Base-by-base conservation (phyloP, 2,888 invertebrate genomes). In the Cephus pulcher region DNA sequence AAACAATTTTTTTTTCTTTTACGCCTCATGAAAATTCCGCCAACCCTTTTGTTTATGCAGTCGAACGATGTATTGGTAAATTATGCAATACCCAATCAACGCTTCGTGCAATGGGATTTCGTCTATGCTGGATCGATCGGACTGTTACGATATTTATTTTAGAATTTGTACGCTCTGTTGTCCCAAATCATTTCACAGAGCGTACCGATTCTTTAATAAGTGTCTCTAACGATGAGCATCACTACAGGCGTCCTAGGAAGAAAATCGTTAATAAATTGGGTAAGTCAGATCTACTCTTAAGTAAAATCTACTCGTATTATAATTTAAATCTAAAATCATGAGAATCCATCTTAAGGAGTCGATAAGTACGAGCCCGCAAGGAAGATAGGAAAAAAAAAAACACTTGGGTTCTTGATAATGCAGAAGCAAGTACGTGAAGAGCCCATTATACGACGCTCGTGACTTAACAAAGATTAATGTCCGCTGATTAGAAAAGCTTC, bases 91-190 rank as follows among this genome's bases (percentile, higher is more conserved):
- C 23, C 40, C 40, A 56, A 56, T 6, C 40, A 23, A 56, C 40
- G 40, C 40, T 23, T 23, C 23, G 0, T 56, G 40, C 40, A 23
- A 56, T 23, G 23, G 6, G 23, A 56, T 2, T 56, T 23, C 40
- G 23, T 23, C 40, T 15, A 23, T 56, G 23, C 23, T 6, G 40
- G 40, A 56, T 56, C 40, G 4, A 56, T 82, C 81, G 84, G 82
- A 85, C 82, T 88, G 88, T 89, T 88, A 86, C 83, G 89, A 89
- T 90, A 91, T 92, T 92, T 89, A 92, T 91, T 92, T 92, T 92
- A 92, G 92, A 92, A 92, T 92, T 92, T 92, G 92, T 92, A 92
- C 92, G 92, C 92, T 92, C 92, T 92, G 92, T 92, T 92, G 92
- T 92, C 90, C 88, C 82, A 84, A 88, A 87, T 81, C 87, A 91